Conservation (phyloP, 30 jellyfish, hydroid and myxozoan genomes). For the Chrysaora quinquecirrha region DNA sequence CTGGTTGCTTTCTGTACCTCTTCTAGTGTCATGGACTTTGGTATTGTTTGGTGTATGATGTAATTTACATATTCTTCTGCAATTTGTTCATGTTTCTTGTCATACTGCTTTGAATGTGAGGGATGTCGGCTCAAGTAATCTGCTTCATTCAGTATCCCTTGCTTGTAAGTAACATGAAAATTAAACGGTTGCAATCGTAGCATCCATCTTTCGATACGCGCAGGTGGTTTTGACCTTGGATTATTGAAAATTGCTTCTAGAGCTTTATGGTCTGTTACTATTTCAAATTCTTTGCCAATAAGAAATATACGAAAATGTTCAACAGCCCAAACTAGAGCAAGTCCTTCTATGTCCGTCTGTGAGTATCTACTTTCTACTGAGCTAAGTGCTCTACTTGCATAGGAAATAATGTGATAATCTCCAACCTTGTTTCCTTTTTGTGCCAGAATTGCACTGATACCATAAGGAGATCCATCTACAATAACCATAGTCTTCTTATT, state of each 20-base stretch:
- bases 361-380: constrained; percentile 2
- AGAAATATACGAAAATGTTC: constrained; percentile 18
- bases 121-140: constrained; percentile 41
- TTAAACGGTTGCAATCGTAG: constrained; percentile 22
- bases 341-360: constrained; percentile 34
- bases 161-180: constrained; percentile 28
- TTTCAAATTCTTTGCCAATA: constrained; percentile 13
- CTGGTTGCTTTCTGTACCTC: too few relatives aligned
- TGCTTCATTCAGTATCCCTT: constrained; percentile 23
- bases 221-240: constrained; percentile 24
- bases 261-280: constrained; percentile 30
- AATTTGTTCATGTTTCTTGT: constrained; percentile 2
- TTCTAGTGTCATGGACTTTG: constrained; percentile 28
- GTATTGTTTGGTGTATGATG: background rate
- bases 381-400: too few relatives aligned
- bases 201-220: constrained; percentile 13
- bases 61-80: constrained; percentile 32
- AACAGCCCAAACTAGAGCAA: constrained; percentile 26
- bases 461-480: background rate
- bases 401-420: too few relatives aligned
- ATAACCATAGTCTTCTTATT: background rate
- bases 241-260: constrained; percentile 14
- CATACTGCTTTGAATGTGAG: background rate
- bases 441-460: constrained; percentile 7
- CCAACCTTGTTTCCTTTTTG: too few relatives aligned